Base-by-base conservation (phyloP, 2,113 vertebrate genomes). In the Sinocyclocheilus rhinocerous region DNA sequence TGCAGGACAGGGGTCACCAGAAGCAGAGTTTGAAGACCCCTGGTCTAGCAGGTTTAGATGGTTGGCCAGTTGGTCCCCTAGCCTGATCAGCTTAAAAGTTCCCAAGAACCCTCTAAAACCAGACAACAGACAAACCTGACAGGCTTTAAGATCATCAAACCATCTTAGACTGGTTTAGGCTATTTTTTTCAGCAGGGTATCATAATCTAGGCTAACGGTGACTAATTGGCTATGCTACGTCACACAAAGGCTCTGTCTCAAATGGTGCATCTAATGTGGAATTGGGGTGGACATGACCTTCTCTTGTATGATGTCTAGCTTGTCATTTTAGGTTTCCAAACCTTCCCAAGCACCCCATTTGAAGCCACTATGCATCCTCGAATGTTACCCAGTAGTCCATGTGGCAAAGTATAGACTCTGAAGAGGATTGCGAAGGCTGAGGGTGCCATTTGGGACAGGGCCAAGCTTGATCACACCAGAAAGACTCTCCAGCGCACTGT, bases 361-460 rank as follows among this genome's bases (percentile, higher is more conserved):
- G 52, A 29, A 33, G 11, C 24, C 6, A 1, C 55, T 59, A 15
- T 55, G 50, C 50, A 77, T 50, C 42, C 73, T 76, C 39, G 3
- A 50, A n/a, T 76, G 22, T 76, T 76, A 48, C 73, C 22, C 42
- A 50, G 73, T 39, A 76, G 42, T 42, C 48, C 15, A 16, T 79
- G 77, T 3, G 12, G 73, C 73, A 76, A 50, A 33, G 52, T 36
- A n/a, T 57, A 52, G 2, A 52, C 50, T 52, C 50, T 52, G 50
- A 52, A 52, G 50, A 50, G 15, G 48, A 52, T 33, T 13, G 16
- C 24, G 2, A 13, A 11, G 11, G 75, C 75, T 39, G 10, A 48
- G 39, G 72, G 42, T 76, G 26, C 55, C 33, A 52, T 61, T 79
- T 79, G 77, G 77, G 77, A 79, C 77, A 79, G 50, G 77, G 77